Conservation (phyloP, 2,888 invertebrate species). For the Pristionchus mayeri region DNA sequence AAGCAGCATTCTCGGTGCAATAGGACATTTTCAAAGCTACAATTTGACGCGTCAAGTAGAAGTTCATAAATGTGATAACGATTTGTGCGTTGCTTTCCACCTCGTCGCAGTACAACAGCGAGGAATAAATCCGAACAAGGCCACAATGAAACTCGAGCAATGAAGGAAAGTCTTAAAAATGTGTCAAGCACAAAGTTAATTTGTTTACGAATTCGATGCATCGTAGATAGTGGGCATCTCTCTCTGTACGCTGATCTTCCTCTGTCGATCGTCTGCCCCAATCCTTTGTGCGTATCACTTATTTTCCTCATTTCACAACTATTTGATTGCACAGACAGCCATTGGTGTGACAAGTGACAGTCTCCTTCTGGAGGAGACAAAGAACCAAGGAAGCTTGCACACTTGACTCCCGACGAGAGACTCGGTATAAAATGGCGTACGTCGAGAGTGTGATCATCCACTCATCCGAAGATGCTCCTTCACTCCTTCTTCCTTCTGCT, state of each 20-base stretch:
- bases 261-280: background rate
- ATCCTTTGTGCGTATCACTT: background rate
- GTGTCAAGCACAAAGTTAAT: no score
- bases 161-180: no score
- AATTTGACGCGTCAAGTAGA: no score
- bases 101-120: no score
- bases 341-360: background rate
- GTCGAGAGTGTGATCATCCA: background rate
- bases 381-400: background rate
- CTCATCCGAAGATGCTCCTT: background rate
- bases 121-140: no score
- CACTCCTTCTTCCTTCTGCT: background rate
- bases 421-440: background rate
- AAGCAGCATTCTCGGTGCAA: no score
- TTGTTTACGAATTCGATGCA: no score
- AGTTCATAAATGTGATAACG: no score
- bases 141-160: no score
- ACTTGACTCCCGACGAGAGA: background rate
- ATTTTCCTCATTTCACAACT: background rate
- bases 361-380: background rate
- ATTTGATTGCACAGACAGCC: background rate
- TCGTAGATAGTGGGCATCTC: no score
- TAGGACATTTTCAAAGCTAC: no score
- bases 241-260: constrained; percentile 11
- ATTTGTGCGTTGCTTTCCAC: no score